phyloP scores from a whole-genome alignment of 2,888 invertebrate species.

The Andrena minutula region DNA sequence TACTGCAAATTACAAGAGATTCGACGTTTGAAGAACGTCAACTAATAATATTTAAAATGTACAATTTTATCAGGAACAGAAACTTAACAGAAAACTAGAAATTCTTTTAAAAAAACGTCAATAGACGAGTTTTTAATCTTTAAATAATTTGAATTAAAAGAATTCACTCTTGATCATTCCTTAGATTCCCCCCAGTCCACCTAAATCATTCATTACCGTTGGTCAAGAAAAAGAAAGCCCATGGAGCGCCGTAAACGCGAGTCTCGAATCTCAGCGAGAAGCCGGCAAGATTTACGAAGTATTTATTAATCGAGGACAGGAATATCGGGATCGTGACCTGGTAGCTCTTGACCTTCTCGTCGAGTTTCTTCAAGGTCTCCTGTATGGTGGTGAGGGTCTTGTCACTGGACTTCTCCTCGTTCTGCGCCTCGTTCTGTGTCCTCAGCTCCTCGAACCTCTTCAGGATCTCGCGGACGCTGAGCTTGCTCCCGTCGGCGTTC shows the following conservation, averaged over 20 bases:
- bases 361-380: constrained; percentile 84
- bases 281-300: constrained; percentile 24
- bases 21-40: no score
- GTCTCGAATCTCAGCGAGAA: neutral
- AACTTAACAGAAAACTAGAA: neutral
- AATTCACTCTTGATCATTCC: neutral
- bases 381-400: constrained; percentile 84
- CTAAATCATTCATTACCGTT: neutral
- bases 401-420: constrained; percentile 79
- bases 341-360: constrained; percentile 84
- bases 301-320: constrained; percentile 62
- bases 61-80: no score
- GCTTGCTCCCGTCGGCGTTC: constrained; percentile 90
- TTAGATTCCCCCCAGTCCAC: neutral
- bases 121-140: neutral
- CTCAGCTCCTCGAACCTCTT: constrained; percentile 92
- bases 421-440: constrained; percentile 73
- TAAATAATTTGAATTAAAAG: neutral
- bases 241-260: constrained; percentile 3
- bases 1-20: no score
- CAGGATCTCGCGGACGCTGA: constrained; percentile 93
- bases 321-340: constrained; percentile 76
- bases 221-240: constrained; percentile 5
- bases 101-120: neutral
- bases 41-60: no score